A percentile compares a stretch with the other conserved stretches of the same genome.
These are phyloP conservation scores for Sebastes variabilis DNA, from an alignment of 2,797 vertebrate genomes.

Conservation along the genomic window DNA sequence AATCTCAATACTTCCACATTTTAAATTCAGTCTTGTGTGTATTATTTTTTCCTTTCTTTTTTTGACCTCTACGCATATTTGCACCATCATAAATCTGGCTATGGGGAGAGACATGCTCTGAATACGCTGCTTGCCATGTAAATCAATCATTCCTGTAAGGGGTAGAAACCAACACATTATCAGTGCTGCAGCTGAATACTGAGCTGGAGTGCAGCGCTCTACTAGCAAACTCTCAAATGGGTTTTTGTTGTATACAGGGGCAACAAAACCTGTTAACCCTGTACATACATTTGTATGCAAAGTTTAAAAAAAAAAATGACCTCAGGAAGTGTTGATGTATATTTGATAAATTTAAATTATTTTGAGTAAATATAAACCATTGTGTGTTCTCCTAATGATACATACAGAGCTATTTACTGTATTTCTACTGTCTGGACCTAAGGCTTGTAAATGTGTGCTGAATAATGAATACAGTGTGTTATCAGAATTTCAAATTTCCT, in stretches of 20 bases:
- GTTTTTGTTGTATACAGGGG: background rate
- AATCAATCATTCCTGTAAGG: constrained; percentile 65
- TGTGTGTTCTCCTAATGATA: background rate
- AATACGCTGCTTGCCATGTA: constrained; percentile 60
- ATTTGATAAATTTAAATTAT: background rate
- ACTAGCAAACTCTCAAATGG: background rate
- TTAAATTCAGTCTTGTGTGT: constrained; percentile 12
- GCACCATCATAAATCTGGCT: constrained; percentile 51
- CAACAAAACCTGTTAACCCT: background rate
- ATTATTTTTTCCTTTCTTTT: background rate
- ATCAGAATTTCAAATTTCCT: background rate
- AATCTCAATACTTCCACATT: background rate
- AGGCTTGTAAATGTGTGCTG: background rate
- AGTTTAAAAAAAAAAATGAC: background rate
- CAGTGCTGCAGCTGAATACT: constrained; percentile 36
- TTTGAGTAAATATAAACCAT: background rate
- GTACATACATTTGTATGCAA: background rate
- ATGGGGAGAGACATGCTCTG: constrained; percentile 56
- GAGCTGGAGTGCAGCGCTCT: background rate
- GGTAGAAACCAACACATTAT: constrained; percentile 22
- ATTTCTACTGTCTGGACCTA: background rate
- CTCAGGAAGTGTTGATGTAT: background rate
- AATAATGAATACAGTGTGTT: background rate
- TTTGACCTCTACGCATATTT: constrained; percentile 54
- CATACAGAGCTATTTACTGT: background rate